phyloP scores from a whole-genome alignment of 2,888 invertebrate genomes.

The Drosophila prostipennis region DNA sequence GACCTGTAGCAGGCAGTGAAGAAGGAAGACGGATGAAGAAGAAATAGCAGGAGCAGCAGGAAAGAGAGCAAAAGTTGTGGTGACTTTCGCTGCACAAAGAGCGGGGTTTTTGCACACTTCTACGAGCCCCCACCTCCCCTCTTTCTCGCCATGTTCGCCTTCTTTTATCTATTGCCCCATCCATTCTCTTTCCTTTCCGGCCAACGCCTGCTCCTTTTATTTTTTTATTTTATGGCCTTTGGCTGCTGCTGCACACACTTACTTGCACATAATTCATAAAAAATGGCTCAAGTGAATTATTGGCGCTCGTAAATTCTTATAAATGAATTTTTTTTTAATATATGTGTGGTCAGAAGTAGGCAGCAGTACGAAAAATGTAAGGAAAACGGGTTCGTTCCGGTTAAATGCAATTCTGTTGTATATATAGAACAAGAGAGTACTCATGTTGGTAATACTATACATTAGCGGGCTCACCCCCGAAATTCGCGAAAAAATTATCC shows the following conservation, averaged over 20 bases:
- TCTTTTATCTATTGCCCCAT: neutral
- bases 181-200: conserved; percentile 14
- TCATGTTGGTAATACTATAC: too few relatives aligned
- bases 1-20: conserved; percentile 33
- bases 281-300: conserved; percentile 52
- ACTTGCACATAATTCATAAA: conserved; percentile 48
- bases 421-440: conserved; percentile 4
- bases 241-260: conserved; percentile 34
- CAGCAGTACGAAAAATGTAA: too few relatives aligned
- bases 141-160: neutral
- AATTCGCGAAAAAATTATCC: too few relatives aligned
- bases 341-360: conserved; percentile 25
- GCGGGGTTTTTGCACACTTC: conserved; percentile 36
- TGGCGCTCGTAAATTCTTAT: conserved; percentile 50
- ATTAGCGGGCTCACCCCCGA: too few relatives aligned
- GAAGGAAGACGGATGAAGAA: conserved; percentile 1
- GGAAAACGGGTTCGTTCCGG: conserved; percentile 28
- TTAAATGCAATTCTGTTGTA: conserved; percentile 36
- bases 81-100: conserved; percentile 44
- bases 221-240: conserved; percentile 47
- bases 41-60: conserved; percentile 17
- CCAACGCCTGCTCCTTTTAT: conserved; percentile 47
- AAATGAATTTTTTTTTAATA: conserved; percentile 43
- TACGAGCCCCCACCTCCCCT: neutral
- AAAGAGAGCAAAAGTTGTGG: conserved; percentile 46